A percentile compares a stretch with the other conserved stretches of the same genome.
phyloP scores from a whole-genome alignment of 2,797 vertebrate genomes.

The Malacoctenus gilli region DNA sequence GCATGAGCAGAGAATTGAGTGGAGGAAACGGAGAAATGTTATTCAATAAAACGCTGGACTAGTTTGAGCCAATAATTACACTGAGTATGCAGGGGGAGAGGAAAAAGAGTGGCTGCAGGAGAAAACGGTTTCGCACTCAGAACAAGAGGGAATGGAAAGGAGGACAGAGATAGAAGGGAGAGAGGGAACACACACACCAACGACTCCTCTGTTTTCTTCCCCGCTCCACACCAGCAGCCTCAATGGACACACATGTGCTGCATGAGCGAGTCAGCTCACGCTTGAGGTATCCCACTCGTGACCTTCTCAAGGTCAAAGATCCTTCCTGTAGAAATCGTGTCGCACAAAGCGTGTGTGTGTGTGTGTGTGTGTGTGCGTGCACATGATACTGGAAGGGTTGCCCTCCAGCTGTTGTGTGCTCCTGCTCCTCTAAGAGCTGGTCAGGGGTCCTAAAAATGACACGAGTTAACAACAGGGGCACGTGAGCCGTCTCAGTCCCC shows the following conservation, averaged over 20 bases:
- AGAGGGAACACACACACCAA: no score
- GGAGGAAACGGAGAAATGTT: conserved; percentile 48
- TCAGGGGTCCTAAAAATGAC: conserved; percentile 32
- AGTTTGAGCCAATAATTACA: conserved; percentile 56
- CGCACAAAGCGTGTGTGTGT: neutral
- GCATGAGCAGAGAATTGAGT: conserved; percentile 39
- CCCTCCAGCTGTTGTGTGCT: conserved; percentile 24
- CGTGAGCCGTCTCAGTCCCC: conserved; percentile 2
- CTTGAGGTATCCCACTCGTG: conserved; percentile 18
- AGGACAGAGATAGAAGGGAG: no score
- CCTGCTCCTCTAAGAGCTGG: conserved; percentile 21
- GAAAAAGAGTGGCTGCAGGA: no score
- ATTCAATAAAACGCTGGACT: conserved; percentile 40
- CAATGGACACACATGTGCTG: neutral
- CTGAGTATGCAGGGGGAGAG: neutral
- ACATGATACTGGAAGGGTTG: conserved; percentile 4
- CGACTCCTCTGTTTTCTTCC: no score
- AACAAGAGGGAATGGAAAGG: neutral
- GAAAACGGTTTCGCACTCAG: no score
- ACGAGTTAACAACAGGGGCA: conserved; percentile 36
- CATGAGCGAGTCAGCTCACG: conserved; percentile 41
- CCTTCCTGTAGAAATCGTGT: conserved; percentile 44
- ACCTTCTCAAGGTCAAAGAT: conserved; percentile 55
- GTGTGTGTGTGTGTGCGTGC: conserved; percentile 9
- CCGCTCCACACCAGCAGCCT: no score